A percentile compares a stretch with the other conserved stretches of the same genome.
These are phyloP conservation scores for Plutella xylostella DNA, from an alignment of 2,888 invertebrate species.

Conservation along the genomic window DNA sequence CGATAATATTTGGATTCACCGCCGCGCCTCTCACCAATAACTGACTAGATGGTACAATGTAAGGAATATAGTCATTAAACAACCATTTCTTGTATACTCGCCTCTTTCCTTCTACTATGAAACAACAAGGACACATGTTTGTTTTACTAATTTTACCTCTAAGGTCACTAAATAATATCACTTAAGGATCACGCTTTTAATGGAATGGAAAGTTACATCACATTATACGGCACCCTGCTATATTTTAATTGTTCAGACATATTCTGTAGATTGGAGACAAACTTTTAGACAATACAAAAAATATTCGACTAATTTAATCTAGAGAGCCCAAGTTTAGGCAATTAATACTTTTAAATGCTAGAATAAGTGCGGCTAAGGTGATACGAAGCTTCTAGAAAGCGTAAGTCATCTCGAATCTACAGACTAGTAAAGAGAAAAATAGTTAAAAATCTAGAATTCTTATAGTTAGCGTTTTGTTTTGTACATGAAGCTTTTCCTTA, in stretches of 20 bases:
- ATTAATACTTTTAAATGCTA: not conserved
- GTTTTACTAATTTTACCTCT: constrained; percentile 1
- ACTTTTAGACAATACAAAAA: not conserved
- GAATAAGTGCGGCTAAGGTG: not conserved
- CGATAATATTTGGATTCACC: constrained; percentile 13
- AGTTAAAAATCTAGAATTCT: not conserved
- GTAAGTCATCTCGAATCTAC: constrained; percentile 7
- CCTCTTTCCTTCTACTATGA: constrained; percentile 13
- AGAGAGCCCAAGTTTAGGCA: not conserved
- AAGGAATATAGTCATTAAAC: not conserved
- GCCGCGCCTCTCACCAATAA: constrained; percentile 14
- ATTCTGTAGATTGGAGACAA: not conserved
- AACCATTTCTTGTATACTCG: not conserved
- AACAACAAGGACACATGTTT: constrained; percentile 10
- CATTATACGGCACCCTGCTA: constrained; percentile 34
- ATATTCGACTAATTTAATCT: not conserved
- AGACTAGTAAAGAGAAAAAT: constrained; percentile 8
- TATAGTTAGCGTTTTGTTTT: not conserved
- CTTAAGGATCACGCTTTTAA: constrained; percentile 34
- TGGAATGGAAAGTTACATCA: constrained; percentile 47
- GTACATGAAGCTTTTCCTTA: not conserved
- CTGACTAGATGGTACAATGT: not conserved
- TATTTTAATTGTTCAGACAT: constrained; percentile 17
- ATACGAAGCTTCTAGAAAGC: not conserved
- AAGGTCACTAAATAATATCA: constrained; percentile 33